A percentile compares a stretch with the other conserved stretches of the same genome.
These are phyloP conservation scores for Platycnemis pennipes DNA, from an alignment of 2,888 invertebrate genomes.

Conservation along the genomic window DNA sequence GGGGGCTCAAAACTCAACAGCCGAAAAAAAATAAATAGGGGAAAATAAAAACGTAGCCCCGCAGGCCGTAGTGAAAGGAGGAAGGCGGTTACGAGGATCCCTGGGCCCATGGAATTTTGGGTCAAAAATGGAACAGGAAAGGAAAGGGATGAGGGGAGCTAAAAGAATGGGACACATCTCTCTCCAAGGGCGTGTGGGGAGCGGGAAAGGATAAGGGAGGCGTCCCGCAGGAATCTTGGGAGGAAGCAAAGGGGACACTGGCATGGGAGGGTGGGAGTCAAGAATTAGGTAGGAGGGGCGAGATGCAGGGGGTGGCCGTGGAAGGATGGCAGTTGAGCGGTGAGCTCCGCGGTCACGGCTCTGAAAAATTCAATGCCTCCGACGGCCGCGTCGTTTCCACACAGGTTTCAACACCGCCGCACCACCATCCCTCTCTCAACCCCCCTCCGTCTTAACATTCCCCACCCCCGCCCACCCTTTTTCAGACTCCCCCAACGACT, in stretches of 20 bases:
- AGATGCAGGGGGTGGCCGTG: background rate
- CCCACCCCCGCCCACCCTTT: background rate
- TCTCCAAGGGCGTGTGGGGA: background rate
- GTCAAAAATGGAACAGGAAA: background rate
- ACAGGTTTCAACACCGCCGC: background rate
- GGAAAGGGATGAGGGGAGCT: background rate
- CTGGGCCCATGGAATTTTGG: background rate
- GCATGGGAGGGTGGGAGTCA: background rate
- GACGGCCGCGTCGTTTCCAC: constrained; percentile 29
- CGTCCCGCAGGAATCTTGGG: constrained; percentile 6
- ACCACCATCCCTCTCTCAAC: background rate
- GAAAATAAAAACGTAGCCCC: background rate
- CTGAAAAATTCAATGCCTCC: constrained; percentile 64
- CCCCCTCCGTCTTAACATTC: background rate
- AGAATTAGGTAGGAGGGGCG: background rate
- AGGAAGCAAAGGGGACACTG: background rate
- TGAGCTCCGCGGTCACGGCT: constrained; percentile 55
- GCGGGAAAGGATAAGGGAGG: background rate
- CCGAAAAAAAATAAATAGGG: background rate
- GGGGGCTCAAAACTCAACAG: background rate
- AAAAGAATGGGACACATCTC: constrained; percentile 7
- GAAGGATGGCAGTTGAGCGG: constrained; percentile 45
- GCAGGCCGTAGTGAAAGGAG: background rate
- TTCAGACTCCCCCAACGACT: constrained; percentile 15
- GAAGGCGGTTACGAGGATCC: background rate